Evolutionary conservation across 2,888 invertebrate species (phyloP).

Genomic region (Pyrrhia umbra): DNA sequence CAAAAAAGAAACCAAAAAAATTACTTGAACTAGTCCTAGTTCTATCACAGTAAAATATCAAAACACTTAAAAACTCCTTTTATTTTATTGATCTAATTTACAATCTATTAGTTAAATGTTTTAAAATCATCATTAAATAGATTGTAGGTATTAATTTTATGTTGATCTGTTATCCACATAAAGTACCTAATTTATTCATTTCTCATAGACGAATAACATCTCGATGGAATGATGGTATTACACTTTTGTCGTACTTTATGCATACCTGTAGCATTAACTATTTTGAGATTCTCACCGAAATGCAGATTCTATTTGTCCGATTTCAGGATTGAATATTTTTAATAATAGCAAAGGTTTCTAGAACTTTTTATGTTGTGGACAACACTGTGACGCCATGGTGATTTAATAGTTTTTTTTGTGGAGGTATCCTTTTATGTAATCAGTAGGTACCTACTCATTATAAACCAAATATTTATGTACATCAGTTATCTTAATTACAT

Average conservation of each 20-base stretch:
- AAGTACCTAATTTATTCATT: conserved; percentile 7
- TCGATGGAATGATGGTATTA: conserved; percentile 76
- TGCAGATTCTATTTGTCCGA: conserved; percentile 41
- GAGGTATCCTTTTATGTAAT: conserved; percentile 14
- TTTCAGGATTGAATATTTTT: neutral
- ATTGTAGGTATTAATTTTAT: conserved; percentile 15
- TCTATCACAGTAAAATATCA: conserved; percentile 89
- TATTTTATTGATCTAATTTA: conserved; percentile 47
- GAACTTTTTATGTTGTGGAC: neutral
- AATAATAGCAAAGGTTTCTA: neutral
- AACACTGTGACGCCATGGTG: too few species aligned
- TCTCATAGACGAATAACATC: conserved; percentile 31
- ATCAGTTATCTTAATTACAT: conserved; percentile 41
- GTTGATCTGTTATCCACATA: conserved; percentile 12
- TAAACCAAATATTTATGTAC: conserved; percentile 29
- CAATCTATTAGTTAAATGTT: conserved; percentile 10
- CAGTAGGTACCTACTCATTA: conserved; percentile 24
- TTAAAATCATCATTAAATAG: conserved; percentile 9
- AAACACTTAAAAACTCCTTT: conserved; percentile 69
- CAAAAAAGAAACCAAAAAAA: conserved; percentile 65
- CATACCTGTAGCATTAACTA: conserved; percentile 33
- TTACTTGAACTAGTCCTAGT: conserved; percentile 77
- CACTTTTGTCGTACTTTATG: conserved; percentile 5
- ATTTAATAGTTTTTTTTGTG: conserved; percentile 2
- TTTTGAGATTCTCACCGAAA: conserved; percentile 74